Percentiles rank a stretch among this genome's conserved stretches.
These are phyloP conservation scores for Ptychochromis oligacanthus DNA, from an alignment of 2,113 vertebrate species.

Conservation along the genomic window DNA sequence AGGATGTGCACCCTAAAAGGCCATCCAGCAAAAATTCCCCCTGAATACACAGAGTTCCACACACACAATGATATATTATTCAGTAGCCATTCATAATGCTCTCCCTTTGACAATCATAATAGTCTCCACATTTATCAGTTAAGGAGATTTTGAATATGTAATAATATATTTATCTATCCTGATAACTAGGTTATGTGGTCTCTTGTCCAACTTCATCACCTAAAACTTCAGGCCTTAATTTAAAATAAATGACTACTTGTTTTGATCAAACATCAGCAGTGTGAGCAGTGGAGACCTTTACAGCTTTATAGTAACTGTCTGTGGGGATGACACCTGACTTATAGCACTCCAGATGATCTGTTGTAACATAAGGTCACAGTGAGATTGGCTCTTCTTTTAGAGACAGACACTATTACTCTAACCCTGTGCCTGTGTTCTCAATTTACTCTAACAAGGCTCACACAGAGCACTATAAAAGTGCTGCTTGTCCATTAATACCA, in stretches of 20 bases:
- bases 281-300: conserved; percentile 2
- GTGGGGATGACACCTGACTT: conserved; percentile 48
- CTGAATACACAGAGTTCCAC: background rate
- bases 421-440: conserved; percentile 40
- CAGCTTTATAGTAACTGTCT: conserved; percentile 1
- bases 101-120: conserved; percentile 7
- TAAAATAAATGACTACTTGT: background rate
- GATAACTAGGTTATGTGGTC: background rate
- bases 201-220: background rate
- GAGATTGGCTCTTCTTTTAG: conserved; percentile 33
- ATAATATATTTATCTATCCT: background rate
- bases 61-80: conserved; percentile 18
- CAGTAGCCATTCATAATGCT: conserved; percentile 1
- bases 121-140: background rate
- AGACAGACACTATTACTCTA: conserved; percentile 49
- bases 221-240: background rate
- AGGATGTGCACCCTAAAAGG: background rate
- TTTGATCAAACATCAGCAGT: background rate
- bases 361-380: conserved; percentile 29
- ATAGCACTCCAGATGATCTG: conserved; percentile 47
- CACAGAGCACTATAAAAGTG: conserved; percentile 29
- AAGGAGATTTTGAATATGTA: background rate
- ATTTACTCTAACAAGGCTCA: conserved; percentile 59
- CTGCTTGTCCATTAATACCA: conserved; percentile 36
- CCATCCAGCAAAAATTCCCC: background rate